Evolutionary conservation across 2,888 invertebrate genomes (phyloP).

Genomic region (Dryomyza anilis): DNA sequence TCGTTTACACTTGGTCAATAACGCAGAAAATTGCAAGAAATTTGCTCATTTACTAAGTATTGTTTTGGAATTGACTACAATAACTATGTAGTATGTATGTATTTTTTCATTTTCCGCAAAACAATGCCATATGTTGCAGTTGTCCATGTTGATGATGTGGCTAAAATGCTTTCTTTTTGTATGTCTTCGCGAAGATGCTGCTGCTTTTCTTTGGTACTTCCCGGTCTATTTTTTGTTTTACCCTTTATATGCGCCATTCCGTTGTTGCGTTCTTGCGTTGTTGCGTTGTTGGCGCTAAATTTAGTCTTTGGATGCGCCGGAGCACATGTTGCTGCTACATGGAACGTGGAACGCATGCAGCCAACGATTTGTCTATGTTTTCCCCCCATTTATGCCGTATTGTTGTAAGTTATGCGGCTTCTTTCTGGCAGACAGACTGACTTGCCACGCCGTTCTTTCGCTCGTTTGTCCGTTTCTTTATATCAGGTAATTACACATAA

Average conservation of each 20-base stretch:
- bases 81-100: too few species aligned
- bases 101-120: neutral
- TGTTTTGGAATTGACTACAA: too few species aligned
- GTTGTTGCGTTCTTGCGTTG: too few species aligned
- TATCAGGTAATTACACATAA: neutral
- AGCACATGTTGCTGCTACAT: constrained; percentile 1
- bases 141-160: neutral
- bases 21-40: too few species aligned
- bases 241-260: neutral
- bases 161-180: too few species aligned
- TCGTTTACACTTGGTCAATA: too few species aligned
- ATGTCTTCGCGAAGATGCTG: too few species aligned
- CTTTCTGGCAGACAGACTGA: neutral
- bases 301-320: neutral
- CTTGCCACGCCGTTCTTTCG: too few species aligned
- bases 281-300: neutral
- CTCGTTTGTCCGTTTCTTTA: neutral
- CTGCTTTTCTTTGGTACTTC: neutral
- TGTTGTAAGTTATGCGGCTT: neutral
- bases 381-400: neutral
- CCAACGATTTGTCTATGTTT: neutral
- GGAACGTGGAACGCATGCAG: neutral
- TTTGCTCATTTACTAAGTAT: too few species aligned
- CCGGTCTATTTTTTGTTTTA: neutral
- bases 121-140: neutral